Conservation (phyloP, 2,888 invertebrate genomes). For the Eumacrocentrus americanus region DNA sequence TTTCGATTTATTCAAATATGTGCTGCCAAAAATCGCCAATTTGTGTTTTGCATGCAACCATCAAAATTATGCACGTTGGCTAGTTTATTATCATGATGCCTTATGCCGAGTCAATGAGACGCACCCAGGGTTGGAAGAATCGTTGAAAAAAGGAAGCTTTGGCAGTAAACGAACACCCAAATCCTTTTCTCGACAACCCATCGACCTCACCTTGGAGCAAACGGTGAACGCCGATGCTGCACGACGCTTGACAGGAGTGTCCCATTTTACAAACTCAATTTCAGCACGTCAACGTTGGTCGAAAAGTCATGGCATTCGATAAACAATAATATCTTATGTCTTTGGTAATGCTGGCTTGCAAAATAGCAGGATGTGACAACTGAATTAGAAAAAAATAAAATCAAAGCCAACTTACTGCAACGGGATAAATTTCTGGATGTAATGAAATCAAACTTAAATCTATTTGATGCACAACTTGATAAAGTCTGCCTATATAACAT, state of each 20-base stretch:
- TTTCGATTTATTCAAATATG: conserved; percentile 35
- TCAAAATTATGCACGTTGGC: conserved; percentile 44
- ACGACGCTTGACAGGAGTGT: neutral
- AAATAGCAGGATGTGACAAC: conserved; percentile 22
- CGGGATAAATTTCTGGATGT: conserved; percentile 16
- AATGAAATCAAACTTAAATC: conserved; percentile 23
- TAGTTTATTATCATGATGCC: conserved; percentile 43
- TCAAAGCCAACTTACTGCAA: conserved; percentile 5
- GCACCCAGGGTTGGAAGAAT: conserved; percentile 41
- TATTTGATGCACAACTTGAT: conserved; percentile 7
- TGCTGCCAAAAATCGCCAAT: conserved; percentile 35
- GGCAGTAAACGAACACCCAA: conserved; percentile 45
- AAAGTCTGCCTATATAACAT: conserved; percentile 21
- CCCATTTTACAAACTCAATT: conserved; percentile 32
- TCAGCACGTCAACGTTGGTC: conserved; percentile 39
- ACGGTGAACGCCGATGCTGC: conserved; percentile 48
- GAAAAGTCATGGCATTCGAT: conserved; percentile 26
- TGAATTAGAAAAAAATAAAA: conserved; percentile 15
- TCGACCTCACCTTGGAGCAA: conserved; percentile 47
- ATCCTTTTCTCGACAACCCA: conserved; percentile 39
- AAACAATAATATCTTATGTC: conserved; percentile 20
- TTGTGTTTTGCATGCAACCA: conserved; percentile 40
- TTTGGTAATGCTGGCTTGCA: conserved; percentile 9
- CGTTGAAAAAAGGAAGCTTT: conserved; percentile 42
- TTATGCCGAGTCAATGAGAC: conserved; percentile 44